Evolutionary conservation across 2,113 vertebrate species (phyloP).

Genomic region (Leucoraja erinaceus): DNA sequence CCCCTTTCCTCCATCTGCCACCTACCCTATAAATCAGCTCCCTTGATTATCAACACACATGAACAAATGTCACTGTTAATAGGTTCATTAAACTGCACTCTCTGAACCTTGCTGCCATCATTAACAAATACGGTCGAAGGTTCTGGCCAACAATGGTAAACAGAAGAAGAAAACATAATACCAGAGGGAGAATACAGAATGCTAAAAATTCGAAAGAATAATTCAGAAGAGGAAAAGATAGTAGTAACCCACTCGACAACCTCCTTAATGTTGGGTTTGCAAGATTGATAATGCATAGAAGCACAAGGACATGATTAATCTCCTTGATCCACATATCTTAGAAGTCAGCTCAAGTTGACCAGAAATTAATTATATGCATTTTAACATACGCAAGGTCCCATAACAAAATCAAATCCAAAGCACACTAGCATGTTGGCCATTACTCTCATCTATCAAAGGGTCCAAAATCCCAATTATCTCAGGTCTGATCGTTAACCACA

Average conservation of each 20-base stretch:
- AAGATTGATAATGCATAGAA: not conserved
- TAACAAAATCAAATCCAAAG: not conserved
- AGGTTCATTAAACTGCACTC: too few species aligned
- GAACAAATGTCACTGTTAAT: not conserved
- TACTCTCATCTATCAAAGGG: too few species aligned
- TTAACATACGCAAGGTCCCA: not conserved
- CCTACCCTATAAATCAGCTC: too few species aligned
- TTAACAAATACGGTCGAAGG: not conserved
- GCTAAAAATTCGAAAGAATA: not conserved
- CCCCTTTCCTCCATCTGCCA: too few species aligned
- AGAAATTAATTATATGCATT: not conserved
- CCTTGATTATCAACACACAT: too few species aligned
- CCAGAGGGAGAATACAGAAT: not conserved
- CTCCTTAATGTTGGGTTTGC: not conserved
- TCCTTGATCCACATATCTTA: not conserved
- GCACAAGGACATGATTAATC: not conserved
- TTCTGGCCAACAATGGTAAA: not conserved
- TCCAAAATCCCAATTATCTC: not conserved
- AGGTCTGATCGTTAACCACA: not conserved
- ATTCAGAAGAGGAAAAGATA: not conserved
- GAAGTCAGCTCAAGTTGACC: not conserved
- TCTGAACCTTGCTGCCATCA: not conserved
- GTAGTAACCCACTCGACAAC: not conserved
- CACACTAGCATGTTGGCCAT: too few species aligned
- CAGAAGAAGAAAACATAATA: not conserved